Evolutionary conservation across 2,888 invertebrate genomes (phyloP), one percentile per base, ranked within the genome.

Genomic region (Rhamnusium bicolor): DNA sequence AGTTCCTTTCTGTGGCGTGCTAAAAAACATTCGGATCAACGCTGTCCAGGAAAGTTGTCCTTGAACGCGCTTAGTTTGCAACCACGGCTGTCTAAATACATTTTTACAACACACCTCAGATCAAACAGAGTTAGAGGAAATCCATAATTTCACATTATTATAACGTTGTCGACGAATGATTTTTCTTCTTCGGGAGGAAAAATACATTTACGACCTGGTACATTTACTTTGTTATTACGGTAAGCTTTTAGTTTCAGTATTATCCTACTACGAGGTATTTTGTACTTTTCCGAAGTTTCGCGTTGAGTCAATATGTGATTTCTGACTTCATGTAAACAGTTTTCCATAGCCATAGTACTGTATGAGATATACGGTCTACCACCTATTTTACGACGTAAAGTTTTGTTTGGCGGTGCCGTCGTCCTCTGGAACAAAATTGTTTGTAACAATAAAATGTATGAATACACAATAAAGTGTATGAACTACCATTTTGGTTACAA

Each of bases 11-110:
- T 62, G n/a, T 62, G 69, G 18, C 62, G 53, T 51, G 49, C 19
- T 19, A 69, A 70, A 51, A 69, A 65, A 14, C 40, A 67, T n/a
- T 67, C 46, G 2, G 51, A 54, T 65, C 69, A 73, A 49, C 49
- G 47, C 12, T 54, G 16, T 29, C 69, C 73, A 40, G 73, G 73
- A 16, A 69, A 32, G 21, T 73, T 73, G 63, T 69, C 67, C 40
- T 60, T 60, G 24, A 61, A 61, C 60, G 24, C 19, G n/a, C 29
- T 29, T 29, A 69, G 29, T 27, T 58, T 69, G 12, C 14, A 14
- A 49, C 61, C 49, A 24, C 32, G 60, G 24, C 60, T 69, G 12
- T 69, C 60, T 3, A 69, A 51, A 61, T 69, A 69, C 47, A 14
- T 61, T 49, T 69, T 69, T 27, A 69, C 69, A 29, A 69, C 24